Evolutionary conservation across 2,888 invertebrate genomes (phyloP).

Genomic region (Philaethria dido): DNA sequence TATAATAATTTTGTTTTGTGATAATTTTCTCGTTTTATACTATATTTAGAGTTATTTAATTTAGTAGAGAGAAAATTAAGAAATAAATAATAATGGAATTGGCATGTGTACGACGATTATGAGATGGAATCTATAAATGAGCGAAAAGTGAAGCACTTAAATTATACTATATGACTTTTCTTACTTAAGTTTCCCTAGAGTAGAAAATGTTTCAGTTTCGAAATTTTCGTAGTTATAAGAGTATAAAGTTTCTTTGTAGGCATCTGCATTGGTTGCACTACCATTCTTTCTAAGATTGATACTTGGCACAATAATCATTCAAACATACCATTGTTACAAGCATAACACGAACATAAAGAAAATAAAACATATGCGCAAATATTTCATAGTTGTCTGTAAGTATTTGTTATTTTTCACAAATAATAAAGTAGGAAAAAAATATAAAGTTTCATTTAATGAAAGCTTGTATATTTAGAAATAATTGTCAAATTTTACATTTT

Average conservation of each 20-base stretch:
- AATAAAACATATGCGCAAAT: slow-evolving; percentile 67
- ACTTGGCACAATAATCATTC: slow-evolving; percentile 70
- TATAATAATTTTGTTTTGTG: too few species aligned
- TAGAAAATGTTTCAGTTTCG: too few species aligned
- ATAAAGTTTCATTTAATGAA: background rate
- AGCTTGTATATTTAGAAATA: background rate
- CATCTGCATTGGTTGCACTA: slow-evolving; percentile 69
- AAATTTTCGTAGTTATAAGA: background rate
- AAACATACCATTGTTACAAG: slow-evolving; percentile 70
- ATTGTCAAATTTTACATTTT: background rate
- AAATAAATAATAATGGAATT: too few species aligned
- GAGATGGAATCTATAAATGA: too few species aligned
- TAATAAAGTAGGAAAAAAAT: background rate
- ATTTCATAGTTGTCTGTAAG: slow-evolving; percentile 78
- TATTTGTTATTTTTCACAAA: slow-evolving; percentile 38
- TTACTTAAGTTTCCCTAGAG: too few species aligned
- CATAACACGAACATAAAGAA: slow-evolving; percentile 55
- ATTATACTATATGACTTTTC: too few species aligned
- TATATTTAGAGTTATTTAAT: too few species aligned
- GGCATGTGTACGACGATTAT: too few species aligned
- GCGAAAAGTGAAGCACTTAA: too few species aligned
- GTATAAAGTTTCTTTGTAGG: slow-evolving; percentile 51
- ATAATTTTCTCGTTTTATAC: too few species aligned
- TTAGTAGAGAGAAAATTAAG: too few species aligned
- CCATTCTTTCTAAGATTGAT: slow-evolving; percentile 72